Base-by-base conservation (phyloP, 2,888 invertebrate genomes). In the Atethmia centrago region DNA sequence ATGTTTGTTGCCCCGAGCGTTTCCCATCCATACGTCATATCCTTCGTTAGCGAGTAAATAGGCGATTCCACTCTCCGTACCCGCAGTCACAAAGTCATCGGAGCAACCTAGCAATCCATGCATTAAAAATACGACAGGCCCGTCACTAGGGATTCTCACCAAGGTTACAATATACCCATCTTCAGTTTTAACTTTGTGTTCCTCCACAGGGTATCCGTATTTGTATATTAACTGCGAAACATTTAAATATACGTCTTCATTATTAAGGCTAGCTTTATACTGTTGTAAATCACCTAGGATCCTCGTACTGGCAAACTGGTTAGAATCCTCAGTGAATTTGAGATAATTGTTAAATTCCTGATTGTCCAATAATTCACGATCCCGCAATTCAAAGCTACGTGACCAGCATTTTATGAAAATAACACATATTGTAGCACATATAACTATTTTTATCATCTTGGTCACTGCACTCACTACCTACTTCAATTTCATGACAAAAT, bases 21-120 rank as follows among this genome's bases (percentile, higher is more conserved):
- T 98, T 0, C 97, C 97, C 91, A 98, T 91, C 98, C 98, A 98
- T 0, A 98, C 97, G 83, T 98, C 98, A 85, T 97, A 97, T n/a
- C 97, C 97, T 68, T 94, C 92, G 78, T 97, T 97, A 2, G 97
- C 96, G 7, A 98, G 90, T 42, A 96, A 85, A 84, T 93, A 93
- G 7, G 88, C 92, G 16, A 88, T 91, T 90, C 92, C 97, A 86
- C 97, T 96, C 78, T 96, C 93, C 21, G 95, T 97, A 42, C 97
- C 97, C 74, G 97, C 95, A 4, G 97, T 93, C 3, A 98, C 95
- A 97, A 97, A 98, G 90, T 97, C 97, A 2, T 97, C 96, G 3
- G 98, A 97, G 78, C 97, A 97, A 19, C 97, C 96, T 5, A 98
- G 88, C 19, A 98, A 92, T 0, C 98, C 98, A 89, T 98, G 98